Base-by-base conservation (phyloP, 2,888 invertebrate species). In the Drosophila tanythrix region DNA sequence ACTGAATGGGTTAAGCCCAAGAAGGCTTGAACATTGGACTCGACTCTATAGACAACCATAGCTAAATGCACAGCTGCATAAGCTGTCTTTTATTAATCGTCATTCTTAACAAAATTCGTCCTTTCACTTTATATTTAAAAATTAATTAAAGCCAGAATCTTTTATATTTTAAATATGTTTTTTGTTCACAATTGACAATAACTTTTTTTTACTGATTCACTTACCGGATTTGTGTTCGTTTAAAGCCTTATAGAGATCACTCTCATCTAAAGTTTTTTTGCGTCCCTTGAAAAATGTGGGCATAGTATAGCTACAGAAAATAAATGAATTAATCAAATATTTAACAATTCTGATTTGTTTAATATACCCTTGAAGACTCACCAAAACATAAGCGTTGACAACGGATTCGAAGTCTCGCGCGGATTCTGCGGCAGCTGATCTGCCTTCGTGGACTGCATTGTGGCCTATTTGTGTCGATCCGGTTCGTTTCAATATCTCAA, bases 211-310 rank as follows among this genome's bases (percentile, higher is more conserved):
- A 71, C 27, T 69, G 53, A 51, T 46, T n/a, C 11, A 69, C 86
- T 92, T 85, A 93, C 93, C 93, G 18, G 97, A 97, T 88, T 94
- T 94, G 92, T 97, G 97, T 31, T 94, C 94, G 46, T 93, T 94
- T 57, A 96, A 94, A 0, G 97, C 95, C 82, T 95, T 95, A 88
- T 96, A 96, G 51, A 98, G 93, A 93, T 98, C 98, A 33, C 95
- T 94, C 52, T 95, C 94, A 77, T 96, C 96, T 56, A 98, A 92
- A 58, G 96, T 95, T 84, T 96, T 95, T 66, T 94, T 94, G 84
- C 95, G 95, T 0, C 97, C 98, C 90, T 95, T 95, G 82, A 95
- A 95, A 93, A 97, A 97, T 85, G 97, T 93, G 7, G 95, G 96
- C 88, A 96, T 94, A 64, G 97, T 96, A 95, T 97, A 98, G 93